Percentiles rank a stretch among this genome's conserved stretches.
Evolutionary conservation across 2,113 vertebrate genomes (phyloP).

Genomic region (Microtus montanus): DNA sequence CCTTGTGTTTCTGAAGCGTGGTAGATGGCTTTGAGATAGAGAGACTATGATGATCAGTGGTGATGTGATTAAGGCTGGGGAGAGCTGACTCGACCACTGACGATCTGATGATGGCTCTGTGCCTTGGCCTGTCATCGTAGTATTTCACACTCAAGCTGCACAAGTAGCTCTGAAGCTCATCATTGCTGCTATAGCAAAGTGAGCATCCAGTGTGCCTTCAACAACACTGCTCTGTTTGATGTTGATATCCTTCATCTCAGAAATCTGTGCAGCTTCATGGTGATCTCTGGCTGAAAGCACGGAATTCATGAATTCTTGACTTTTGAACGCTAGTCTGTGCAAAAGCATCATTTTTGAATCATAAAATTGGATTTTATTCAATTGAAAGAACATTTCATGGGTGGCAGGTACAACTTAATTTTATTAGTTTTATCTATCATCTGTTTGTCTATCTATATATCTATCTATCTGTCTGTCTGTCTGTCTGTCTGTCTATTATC

Average conservation of each 20-base stretch:
- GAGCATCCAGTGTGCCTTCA: constrained; percentile 1
- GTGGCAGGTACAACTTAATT: background rate
- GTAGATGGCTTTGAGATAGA: background rate
- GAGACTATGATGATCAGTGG: background rate
- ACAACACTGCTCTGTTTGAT: background rate
- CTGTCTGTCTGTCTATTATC: background rate
- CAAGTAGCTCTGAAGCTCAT: background rate
- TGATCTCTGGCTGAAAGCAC: background rate
- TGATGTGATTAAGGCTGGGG: background rate
- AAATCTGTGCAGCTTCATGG: background rate
- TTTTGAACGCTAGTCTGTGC: background rate
- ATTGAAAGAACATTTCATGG: background rate
- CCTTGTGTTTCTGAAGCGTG: background rate
- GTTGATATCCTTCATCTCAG: background rate
- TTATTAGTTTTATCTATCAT: background rate
- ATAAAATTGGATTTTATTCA: constrained; percentile 39
- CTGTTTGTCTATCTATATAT: too few species aligned
- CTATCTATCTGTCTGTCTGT: background rate
- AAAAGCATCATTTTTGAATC: constrained; percentile 44
- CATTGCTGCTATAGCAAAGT: background rate
- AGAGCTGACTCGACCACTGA: background rate
- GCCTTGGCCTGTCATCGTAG: background rate
- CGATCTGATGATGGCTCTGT: background rate
- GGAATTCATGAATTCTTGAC: background rate
- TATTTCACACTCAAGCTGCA: background rate